Percentiles rank a stretch among this genome's conserved stretches.
Evolutionary conservation across 2,113 vertebrate genomes (phyloP).

Genomic region (Cyanoderma ruficeps): DNA sequence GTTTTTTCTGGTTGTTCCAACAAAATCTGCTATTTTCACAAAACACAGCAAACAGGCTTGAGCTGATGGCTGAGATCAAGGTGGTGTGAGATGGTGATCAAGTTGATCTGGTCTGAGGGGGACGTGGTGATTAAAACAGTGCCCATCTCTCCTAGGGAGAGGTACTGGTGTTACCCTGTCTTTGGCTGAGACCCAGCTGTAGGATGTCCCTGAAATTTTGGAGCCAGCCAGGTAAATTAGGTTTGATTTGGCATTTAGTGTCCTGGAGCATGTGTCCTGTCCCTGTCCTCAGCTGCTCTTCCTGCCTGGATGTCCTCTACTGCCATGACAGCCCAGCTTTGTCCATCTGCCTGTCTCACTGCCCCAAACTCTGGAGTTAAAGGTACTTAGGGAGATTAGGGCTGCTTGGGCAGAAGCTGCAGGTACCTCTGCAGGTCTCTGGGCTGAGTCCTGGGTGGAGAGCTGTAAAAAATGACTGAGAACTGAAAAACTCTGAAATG

Average conservation of each 20-base stretch:
- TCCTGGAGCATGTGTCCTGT: rapidly evolving
- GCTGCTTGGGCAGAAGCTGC: background rate
- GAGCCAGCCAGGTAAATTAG: background rate
- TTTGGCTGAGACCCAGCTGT: background rate
- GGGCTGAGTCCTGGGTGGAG: background rate
- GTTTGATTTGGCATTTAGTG: background rate
- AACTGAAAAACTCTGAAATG: background rate
- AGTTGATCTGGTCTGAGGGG: background rate
- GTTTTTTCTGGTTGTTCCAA: background rate
- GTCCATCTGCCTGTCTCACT: background rate
- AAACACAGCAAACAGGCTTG: background rate
- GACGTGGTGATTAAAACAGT: background rate
- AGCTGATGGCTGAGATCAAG: background rate
- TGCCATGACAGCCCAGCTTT: background rate
- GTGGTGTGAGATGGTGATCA: background rate
- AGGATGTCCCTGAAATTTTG: background rate
- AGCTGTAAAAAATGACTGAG: background rate
- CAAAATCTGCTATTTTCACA: background rate
- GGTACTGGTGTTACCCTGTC: background rate
- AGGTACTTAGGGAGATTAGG: background rate
- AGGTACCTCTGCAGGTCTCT: background rate
- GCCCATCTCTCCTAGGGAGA: background rate
- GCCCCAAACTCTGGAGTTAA: background rate
- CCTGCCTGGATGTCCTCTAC: background rate
- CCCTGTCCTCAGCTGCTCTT: background rate